Evolutionary conservation across 2,113 vertebrate genomes (phyloP).

Genomic region (Entelurus aequoreus): DNA sequence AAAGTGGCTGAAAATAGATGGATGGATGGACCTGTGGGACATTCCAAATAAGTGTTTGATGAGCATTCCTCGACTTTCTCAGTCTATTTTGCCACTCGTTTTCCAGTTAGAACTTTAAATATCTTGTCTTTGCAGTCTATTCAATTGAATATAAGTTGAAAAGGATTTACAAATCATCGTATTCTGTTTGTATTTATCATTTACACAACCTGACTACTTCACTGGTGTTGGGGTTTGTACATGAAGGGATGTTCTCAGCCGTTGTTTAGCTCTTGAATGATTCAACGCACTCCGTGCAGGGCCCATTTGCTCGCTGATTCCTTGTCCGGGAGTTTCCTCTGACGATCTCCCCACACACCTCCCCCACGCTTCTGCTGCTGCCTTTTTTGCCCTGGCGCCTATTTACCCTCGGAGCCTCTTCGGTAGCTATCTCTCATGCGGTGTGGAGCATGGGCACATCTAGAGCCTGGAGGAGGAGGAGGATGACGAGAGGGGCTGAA

Average conservation of each 20-base stretch:
- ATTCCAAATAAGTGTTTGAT: no score
- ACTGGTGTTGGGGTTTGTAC: background rate
- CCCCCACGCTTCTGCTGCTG: background rate
- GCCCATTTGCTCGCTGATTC: slow-evolving; percentile 53
- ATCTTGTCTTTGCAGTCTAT: no score
- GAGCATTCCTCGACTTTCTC: no score
- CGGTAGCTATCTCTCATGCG: slow-evolving; percentile 38
- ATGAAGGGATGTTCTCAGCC: slow-evolving; percentile 20
- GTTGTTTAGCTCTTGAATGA: slow-evolving; percentile 49
- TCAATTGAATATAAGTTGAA: no score
- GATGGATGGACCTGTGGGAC: no score
- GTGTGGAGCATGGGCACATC: slow-evolving; percentile 31
- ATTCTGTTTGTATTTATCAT: no score
- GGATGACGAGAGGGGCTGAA: slow-evolving; percentile 33
- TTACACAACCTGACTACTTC: background rate
- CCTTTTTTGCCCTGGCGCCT: slow-evolving; percentile 39
- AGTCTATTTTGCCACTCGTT: no score
- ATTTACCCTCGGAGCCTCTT: slow-evolving; percentile 49
- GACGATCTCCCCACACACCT: slow-evolving; percentile 15
- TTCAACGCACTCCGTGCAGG: slow-evolving; percentile 41
- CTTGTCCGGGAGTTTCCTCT: slow-evolving; percentile 35
- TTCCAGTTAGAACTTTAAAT: no score
- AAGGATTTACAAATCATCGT: no score
- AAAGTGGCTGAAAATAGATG: no score
- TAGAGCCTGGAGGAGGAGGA: slow-evolving; percentile 35